A percentile compares a stretch with the other conserved stretches of the same genome.
Evolutionary conservation across 1,140 invertebrate species (phyloP).

Genomic region (Theocolax elegans): DNA sequence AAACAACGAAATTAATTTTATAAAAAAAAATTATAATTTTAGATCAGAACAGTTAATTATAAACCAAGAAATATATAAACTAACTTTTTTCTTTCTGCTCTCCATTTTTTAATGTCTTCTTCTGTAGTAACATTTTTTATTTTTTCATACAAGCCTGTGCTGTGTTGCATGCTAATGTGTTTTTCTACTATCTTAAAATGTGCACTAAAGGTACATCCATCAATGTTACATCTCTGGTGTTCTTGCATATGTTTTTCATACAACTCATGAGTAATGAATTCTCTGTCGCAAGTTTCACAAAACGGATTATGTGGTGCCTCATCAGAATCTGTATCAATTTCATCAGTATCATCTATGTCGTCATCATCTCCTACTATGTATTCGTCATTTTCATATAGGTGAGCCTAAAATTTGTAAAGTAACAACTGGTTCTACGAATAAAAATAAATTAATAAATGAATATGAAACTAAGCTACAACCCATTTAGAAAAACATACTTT

Average conservation of each 20-base stretch:
- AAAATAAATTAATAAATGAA: conserved; percentile 3
- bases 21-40: conserved; percentile 31
- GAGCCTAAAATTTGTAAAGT: conserved; percentile 54
- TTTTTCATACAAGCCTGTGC: conserved; percentile 79
- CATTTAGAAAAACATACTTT: conserved; percentile 43
- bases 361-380: conserved; percentile 46
- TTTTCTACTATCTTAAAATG: conserved; percentile 81
- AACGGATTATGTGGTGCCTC: conserved; percentile 49
- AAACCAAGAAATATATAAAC: conserved; percentile 29
- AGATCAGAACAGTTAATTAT: not conserved
- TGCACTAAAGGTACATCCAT: conserved; percentile 84
- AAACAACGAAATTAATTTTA: conserved; percentile 13
- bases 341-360: conserved; percentile 45
- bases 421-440: conserved; percentile 31
- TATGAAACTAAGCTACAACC: conserved; percentile 10
- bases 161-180: conserved; percentile 85
- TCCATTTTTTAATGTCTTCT: conserved; percentile 87
- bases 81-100: conserved; percentile 79
- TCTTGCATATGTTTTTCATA: conserved; percentile 74
- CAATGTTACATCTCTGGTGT: conserved; percentile 80
- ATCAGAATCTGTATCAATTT: conserved; percentile 1
- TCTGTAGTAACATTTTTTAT: conserved; percentile 78
- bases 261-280: conserved; percentile 71
- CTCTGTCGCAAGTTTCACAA: conserved; percentile 83
- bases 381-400: conserved; percentile 49